A percentile compares a stretch with the other conserved stretches of the same genome.
phyloP scores from a whole-genome alignment of 2,888 invertebrate genomes.

The Acronicta leporina region DNA sequence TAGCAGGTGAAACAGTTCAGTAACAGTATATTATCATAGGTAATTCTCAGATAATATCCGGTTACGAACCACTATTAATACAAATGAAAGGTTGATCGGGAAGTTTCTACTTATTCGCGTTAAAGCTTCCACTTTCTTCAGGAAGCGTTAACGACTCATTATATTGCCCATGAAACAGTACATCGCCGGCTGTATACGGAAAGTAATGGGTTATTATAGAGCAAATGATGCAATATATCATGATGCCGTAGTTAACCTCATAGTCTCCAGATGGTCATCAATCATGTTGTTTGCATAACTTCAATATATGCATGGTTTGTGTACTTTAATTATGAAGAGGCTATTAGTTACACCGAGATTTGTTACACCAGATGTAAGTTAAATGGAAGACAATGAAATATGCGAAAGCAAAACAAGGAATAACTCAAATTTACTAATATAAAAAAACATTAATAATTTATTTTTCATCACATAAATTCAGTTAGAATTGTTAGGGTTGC shows the following conservation, averaged over 20 bases:
- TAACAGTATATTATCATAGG: conserved; percentile 33
- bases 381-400: conserved; percentile 10
- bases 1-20: conserved; percentile 17
- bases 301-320: conserved; percentile 38
- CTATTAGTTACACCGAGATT: conserved; percentile 24
- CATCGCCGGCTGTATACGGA: conserved; percentile 17
- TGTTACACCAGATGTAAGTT: conserved; percentile 11
- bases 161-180: conserved; percentile 8
- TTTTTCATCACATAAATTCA: not conserved
- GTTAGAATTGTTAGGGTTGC: conserved; percentile 14
- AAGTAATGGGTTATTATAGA: conserved; percentile 45
- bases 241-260: conserved; percentile 39
- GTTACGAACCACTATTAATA: conserved; percentile 38
- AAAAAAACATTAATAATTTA: too few relatives aligned
- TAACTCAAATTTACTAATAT: too few relatives aligned
- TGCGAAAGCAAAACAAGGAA: not conserved
- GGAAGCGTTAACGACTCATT: conserved; percentile 52
- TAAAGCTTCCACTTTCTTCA: conserved; percentile 64
- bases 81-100: conserved; percentile 40
- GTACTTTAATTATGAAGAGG: conserved; percentile 33
- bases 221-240: conserved; percentile 34
- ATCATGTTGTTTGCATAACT: conserved; percentile 52
- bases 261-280: conserved; percentile 37
- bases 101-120: conserved; percentile 56
- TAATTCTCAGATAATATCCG: conserved; percentile 45